phyloP scores from a whole-genome alignment of 2,113 vertebrate genomes.

The Chroicocephalus ridibundus region DNA sequence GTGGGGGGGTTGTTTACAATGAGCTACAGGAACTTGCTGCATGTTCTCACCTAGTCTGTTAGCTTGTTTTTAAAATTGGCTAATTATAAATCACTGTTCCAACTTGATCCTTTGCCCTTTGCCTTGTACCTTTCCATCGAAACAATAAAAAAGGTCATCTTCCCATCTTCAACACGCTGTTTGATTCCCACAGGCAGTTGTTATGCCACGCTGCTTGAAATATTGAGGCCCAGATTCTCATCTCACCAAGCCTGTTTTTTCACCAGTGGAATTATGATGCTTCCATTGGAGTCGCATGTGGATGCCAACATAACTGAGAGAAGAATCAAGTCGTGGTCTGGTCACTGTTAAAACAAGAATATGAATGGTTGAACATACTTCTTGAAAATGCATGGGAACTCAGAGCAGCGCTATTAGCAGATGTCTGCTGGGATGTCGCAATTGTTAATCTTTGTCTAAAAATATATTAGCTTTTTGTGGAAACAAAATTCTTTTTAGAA shows the following conservation, averaged over 20 bases:
- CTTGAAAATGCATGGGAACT: neutral
- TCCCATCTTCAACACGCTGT: neutral
- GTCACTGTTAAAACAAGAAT: neutral
- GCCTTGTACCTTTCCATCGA: neutral
- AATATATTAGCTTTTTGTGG: neutral
- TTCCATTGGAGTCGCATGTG: neutral
- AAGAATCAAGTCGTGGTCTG: neutral
- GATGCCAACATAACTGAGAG: neutral
- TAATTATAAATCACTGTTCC: neutral
- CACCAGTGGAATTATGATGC: neutral
- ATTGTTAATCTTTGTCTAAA: neutral
- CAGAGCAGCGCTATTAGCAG: neutral
- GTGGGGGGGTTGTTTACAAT: neutral
- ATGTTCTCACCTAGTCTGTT: slow-evolving; percentile 6
- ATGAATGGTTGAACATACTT: neutral
- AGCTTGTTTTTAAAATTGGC: slow-evolving; percentile 32
- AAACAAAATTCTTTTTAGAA: neutral
- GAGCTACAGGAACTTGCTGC: neutral
- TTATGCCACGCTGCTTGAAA: neutral
- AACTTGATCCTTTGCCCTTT: slow-evolving; percentile 6
- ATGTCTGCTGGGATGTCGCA: neutral
- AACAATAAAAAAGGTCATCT: neutral
- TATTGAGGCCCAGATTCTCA: neutral
- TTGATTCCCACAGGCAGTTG: neutral
- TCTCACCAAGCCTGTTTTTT: neutral